These are phyloP conservation scores for Acanthiza pusilla DNA, from an alignment of 2,797 vertebrate genomes.

Conservation along the genomic window DNA sequence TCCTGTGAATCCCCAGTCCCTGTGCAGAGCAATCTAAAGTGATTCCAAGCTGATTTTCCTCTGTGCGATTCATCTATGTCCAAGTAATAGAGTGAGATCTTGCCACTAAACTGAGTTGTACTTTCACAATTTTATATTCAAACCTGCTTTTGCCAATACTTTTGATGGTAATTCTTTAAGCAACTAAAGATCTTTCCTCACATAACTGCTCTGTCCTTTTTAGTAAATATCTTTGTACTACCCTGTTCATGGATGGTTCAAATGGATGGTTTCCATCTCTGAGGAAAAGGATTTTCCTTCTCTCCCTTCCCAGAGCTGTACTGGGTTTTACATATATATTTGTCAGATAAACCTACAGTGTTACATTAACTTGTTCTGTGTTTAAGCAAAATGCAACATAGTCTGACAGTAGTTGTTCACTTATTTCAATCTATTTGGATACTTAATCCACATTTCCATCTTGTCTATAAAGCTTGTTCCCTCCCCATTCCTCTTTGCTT, in stretches of 20 bases:
- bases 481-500: not conserved
- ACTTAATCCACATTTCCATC: not conserved
- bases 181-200: not conserved
- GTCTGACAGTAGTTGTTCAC: not conserved
- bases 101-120: not conserved
- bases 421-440: not conserved
- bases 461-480: not conserved
- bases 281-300: not conserved
- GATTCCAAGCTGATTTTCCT: not conserved
- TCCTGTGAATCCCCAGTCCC: not conserved
- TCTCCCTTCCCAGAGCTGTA: not conserved
- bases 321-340: not conserved
- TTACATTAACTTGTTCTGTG: not conserved
- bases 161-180: not conserved
- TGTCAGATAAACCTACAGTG: not conserved
- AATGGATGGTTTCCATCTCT: not conserved
- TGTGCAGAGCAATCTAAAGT: not conserved
- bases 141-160: not conserved
- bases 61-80: not conserved
- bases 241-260: not conserved
- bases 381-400: not conserved
- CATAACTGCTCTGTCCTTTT: not conserved
- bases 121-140: not conserved
- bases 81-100: not conserved
- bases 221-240: not conserved